Base-by-base conservation (phyloP, 2,113 vertebrate species). In the Sorex araneus region DNA sequence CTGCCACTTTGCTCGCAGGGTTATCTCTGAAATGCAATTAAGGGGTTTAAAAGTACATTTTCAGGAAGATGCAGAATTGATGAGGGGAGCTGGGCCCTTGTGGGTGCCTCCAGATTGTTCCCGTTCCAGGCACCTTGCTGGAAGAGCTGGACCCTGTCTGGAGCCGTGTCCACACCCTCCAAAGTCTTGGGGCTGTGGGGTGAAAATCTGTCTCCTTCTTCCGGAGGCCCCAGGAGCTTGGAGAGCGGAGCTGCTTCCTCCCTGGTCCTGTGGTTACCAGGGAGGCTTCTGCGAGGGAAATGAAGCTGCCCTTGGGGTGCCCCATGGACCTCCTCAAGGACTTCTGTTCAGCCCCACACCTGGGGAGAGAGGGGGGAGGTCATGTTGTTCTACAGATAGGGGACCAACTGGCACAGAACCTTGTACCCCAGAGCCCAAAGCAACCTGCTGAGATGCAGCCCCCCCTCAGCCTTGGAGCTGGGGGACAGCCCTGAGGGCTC, bases 21-120 rank as follows among this genome's bases (percentile, higher is more conserved):
- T 99, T 99, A 99, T 99, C 99, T 99, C 98, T 98, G 98, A 99
- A 99, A 99, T 99, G 99, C 99, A 99, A 99, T 99, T 99, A 99
- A 98, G 98, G 98, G 98, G 98, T 98, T 99, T 99, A 98, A 98
- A 99, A 99, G 98, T 99, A 98, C 99, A 99, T 99, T 99, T 99
- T 99, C 99, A 99, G 99, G 98, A 99, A 99, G 98, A 98, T 97
- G 98, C 97, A 96, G 98, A 98, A 98, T 98, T 99, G 98, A 98
- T 98, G 98, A 98, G 97, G 97, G 98, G 98, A 97, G 97, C 97
- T 97, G 95, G 47, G 98, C 96, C 97, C 75, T 88, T 93, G 95
- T 96, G 97, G 98, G 97, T 96, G 96, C 96, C 96, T 98, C 97
- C 83, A 94, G 96, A 98, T 92, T 93, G 96, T 97, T 97, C 67